Evolutionary conservation across 2,113 vertebrate genomes (phyloP), one percentile per base, ranked within the genome.

Genomic region (Trichechus manatus): DNA sequence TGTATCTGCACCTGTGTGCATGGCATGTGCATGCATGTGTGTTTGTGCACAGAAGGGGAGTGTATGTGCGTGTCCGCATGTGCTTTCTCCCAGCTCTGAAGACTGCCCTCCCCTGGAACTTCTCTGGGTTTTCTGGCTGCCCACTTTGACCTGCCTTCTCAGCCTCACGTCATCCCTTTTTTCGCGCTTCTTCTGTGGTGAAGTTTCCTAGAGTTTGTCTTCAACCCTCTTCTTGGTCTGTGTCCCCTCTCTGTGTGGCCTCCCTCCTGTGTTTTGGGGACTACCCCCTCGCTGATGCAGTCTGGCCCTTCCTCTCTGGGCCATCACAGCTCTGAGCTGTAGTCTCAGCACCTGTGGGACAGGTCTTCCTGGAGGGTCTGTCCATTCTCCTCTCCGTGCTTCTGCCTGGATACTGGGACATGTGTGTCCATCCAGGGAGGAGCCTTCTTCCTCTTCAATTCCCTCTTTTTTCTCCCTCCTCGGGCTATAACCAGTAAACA

Each of bases 391-490:
- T 84, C 22, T 83, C 36, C 0, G 19, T 81, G 66, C 74, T 79
- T 66, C 82, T 72, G 47, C 85, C n/a, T 78, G 23, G 86, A 15
- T 91, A 39, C 31, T 87, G 53, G 87, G 86, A 50, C 87, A 14
- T 3, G 2, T 29, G 29, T 87, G 84, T 72, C n/a, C 50, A 53
- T 87, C 25, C 59, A 74, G 66, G 70, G 42, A 87, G 81, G 78
- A 87, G 25, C 77, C 64, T 92, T 19, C 15, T 31, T 95, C 7
- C 47, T 47, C 68, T 61, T 74, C 11, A 31, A 85, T 63, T 74
- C 23, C 53, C 44, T 82, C 87, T 97, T 93, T 78, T 91, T 42
- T 95, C 89, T 89, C 50, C 36, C 53, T 91, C 44, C 44, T 70
- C 64, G 3, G 14, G 23, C 15, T 81, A 77, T 47, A 7, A 56